Evolutionary conservation across 2,797 vertebrate genomes (phyloP).

Genomic region (Clarias fuscus): DNA sequence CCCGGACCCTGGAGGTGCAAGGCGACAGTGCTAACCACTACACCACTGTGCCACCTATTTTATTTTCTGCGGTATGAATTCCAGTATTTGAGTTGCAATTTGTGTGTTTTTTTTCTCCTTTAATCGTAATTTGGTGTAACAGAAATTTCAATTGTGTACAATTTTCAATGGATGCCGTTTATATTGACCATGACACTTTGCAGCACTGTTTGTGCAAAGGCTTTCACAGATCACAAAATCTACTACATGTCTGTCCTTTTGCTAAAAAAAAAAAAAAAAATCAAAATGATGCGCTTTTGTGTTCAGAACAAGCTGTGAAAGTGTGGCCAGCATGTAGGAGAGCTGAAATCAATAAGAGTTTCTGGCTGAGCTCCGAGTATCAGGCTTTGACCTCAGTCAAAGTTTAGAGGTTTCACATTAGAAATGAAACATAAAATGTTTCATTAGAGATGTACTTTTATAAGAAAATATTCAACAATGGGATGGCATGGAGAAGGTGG

Average conservation of each 20-base stretch:
- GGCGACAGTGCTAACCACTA: too few relatives aligned
- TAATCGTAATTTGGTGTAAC: background rate
- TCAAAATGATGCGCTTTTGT: background rate
- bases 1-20: too few relatives aligned
- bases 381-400: background rate
- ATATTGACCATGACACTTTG: conserved; percentile 34
- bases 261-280: background rate
- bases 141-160: background rate
- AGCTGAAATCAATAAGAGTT: conserved; percentile 2
- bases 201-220: conserved; percentile 7
- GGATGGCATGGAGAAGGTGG: background rate
- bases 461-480: background rate
- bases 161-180: background rate
- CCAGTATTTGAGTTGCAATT: background rate
- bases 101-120: background rate
- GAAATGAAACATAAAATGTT: background rate
- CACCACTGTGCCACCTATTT: too few relatives aligned
- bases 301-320: conserved; percentile 1
- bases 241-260: background rate
- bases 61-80: background rate
- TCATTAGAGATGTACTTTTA: background rate
- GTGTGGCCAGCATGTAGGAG: background rate
- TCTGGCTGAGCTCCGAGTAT: background rate
- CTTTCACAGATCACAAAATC: conserved; percentile 3
- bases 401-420: background rate